Conservation (phyloP, 2,797 vertebrate genomes). For the Anas capensis region DNA sequence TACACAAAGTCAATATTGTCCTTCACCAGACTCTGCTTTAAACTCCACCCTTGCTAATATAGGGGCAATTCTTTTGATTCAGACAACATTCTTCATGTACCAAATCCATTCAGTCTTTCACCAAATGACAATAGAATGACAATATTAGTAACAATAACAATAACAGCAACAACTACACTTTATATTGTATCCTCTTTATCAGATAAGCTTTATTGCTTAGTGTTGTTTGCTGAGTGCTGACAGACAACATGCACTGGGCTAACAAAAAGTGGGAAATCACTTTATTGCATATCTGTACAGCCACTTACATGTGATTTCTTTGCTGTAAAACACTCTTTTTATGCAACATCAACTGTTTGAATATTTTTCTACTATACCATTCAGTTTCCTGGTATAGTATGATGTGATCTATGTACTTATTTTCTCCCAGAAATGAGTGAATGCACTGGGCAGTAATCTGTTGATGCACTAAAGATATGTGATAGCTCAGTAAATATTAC, state of each 20-base stretch:
- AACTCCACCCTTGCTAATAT: neutral
- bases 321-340: neutral
- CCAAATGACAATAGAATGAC: neutral
- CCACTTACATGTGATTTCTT: neutral
- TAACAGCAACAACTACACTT: neutral
- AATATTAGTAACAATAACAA: neutral
- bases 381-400: neutral
- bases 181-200: neutral
- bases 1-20: neutral
- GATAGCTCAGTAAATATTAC: slow-evolving; percentile 32
- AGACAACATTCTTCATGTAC: neutral
- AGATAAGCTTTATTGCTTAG: neutral
- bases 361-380: neutral
- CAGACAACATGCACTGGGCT: neutral
- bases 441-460: neutral
- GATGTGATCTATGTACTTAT: neutral
- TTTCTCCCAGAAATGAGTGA: neutral
- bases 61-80: neutral
- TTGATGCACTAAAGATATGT: neutral
- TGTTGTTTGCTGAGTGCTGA: neutral
- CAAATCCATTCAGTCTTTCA: neutral
- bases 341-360: neutral
- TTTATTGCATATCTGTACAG: neutral
- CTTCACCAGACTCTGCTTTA: neutral
- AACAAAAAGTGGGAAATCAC: neutral